Evolutionary conservation across 2,113 vertebrate species (phyloP), one percentile per base, ranked within the genome.

Genomic region (Symphodus melops): DNA sequence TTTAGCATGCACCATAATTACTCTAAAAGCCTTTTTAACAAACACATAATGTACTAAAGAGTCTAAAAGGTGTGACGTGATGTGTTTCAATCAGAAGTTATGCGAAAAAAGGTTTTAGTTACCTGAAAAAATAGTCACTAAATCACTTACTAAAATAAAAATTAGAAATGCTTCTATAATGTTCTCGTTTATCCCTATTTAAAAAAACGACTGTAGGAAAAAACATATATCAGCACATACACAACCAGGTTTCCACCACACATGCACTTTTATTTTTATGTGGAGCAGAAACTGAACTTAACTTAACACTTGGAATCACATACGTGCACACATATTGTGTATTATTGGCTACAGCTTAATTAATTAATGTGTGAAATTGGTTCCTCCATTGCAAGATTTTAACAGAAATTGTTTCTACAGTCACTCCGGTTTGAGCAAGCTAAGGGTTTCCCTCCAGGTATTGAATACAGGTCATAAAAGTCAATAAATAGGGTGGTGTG

Each of bases 401-500:
- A 46, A 46, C 49, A 49, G 61, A 63, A 76, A 68, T 37, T 4
- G 21, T 51, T 65, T 39, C 23, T 51, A 39, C 74, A 61, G 61
- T 56, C 61, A 57, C 77, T 68, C 25, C 41, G 67, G 56, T 59
- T 57, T 37, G 25, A 82, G 64, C 56, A 17, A 49, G n/a, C 49
- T 33, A 68, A 63, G 25, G 51, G 42, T 48, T 59, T 23, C 23
- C 37, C 39, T 42, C 25, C 58, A 71, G 69, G 36, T 49, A 49
- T 25, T 33, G 54, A 64, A 61, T 53, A 20, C 36, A 53, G 51
- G 55, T 64, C 23, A 61, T n/a, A n/a, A n/a, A n/a, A n/a, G n/a
- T 68, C 75, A 80, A 80, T 88, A 77, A 88, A 88, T n/a, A 85
- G 67, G 59, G 71, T 41, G 69, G 77, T 80, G 81, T 76, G 66